Base-by-base conservation (phyloP, 2,113 vertebrate species). In the Neolamprologus hecqui region DNA sequence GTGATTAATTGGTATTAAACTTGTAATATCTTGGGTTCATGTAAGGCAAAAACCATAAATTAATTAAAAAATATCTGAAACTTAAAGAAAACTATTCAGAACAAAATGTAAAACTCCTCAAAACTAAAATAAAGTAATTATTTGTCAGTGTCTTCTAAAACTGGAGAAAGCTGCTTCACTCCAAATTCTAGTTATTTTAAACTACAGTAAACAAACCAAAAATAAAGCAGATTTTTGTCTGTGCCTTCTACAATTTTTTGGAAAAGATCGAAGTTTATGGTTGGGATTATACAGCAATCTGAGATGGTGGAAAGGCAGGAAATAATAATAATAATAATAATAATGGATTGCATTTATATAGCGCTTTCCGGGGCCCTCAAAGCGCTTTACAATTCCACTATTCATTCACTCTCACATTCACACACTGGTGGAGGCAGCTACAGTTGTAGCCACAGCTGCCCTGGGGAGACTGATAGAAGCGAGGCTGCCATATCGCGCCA, bases 191-290 rank as follows among this genome's bases (percentile, higher is more conserved):
- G 14, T 45, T 47, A 70, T 70, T 70, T 42, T 23, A 73, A 73
- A 10, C 40, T 0, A 0, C 19, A 37, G 19, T 13, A 26, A 26
- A 10, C 2, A 47, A 28, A 47, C 9, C 14, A 28, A 47, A 75
- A 47, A 17, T 28, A 47, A 75, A 47, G 70, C 70, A 19, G 23
- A 42, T 28, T 28, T 28, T 47, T 28, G 23, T 28, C 14, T 75
- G 40, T 73, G 40, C 40, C 21, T 73, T 45, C 68, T 26, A 26
- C 0, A 17, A 3, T 7, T 17, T 17, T 26, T 45, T 26, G 37
- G 37, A 3, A 45, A 45, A 45, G 37, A 73, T 47, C 0, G 68
- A 23, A 26, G 40, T 73, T 73, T 17, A 17, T 45, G 42, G 14
- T 19, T 28, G 9, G 42, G 70, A 47, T 75, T 28, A 37, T 37